phyloP scores from a whole-genome alignment of 2,888 invertebrate genomes.

The Theretra japonica region DNA sequence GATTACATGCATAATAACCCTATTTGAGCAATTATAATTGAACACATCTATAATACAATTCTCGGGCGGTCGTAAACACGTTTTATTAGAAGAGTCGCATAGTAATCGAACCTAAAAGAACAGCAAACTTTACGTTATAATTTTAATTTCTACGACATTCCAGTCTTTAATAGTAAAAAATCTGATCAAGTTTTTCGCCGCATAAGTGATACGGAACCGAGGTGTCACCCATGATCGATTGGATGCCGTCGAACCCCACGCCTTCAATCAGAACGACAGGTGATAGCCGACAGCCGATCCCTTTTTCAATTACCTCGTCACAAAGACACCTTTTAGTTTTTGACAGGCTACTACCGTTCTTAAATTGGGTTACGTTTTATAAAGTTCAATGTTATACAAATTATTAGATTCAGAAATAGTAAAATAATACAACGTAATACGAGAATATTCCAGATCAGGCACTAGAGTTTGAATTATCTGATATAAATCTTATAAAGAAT shows the following conservation, averaged over 20 bases:
- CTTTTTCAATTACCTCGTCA: conserved; percentile 33
- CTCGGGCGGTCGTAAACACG: no score
- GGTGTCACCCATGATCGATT: conserved; percentile 40
- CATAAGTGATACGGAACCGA: conserved; percentile 10
- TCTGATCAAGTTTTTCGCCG: neutral
- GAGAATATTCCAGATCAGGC: no score
- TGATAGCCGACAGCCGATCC: conserved; percentile 31
- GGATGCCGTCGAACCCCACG: conserved; percentile 38
- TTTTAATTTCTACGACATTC: no score
- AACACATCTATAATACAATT: no score
- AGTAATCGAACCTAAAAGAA: no score
- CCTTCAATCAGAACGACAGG: conserved; percentile 30
- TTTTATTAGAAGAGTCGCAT: no score
- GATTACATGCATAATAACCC: no score
- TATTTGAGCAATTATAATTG: no score
- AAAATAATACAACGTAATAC: no score
- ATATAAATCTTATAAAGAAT: neutral
- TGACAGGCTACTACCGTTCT: conserved; percentile 16
- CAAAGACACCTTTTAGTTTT: conserved; percentile 24
- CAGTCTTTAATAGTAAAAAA: neutral
- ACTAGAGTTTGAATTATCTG: no score
- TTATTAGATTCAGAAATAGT: no score
- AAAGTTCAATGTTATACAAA: neutral
- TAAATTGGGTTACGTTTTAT: neutral
- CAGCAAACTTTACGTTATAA: no score